Base-by-base conservation (phyloP, 2,888 invertebrate species). In the Orthonevra nobilis region DNA sequence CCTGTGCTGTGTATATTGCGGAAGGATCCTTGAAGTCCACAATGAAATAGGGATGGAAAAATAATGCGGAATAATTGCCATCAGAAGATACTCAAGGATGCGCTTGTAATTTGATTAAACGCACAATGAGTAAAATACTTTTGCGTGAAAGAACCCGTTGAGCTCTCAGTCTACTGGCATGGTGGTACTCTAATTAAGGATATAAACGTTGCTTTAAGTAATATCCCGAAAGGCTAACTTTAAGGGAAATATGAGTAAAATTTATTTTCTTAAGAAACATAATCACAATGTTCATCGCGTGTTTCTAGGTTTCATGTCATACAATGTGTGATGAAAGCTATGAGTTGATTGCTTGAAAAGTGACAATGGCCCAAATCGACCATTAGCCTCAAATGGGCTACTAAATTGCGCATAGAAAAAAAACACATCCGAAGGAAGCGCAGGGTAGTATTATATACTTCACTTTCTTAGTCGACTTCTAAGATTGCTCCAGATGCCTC, bases 21-120 rank as follows among this genome's bases (percentile, higher is more conserved):
- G 54, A 77, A 38, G 44, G 60, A 40, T 66, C 58, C 72, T 66
- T 48, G 46, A 64, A 36, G 58, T 32, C 34, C 26, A 30, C 28
- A 58, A 60, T 48, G 19, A 54, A 54, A 64, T 40, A 34, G 70
- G 72, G 77, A 52, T 54, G 77, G 40, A 40, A 64, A 52, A 72
- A 77, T 77, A 77, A 77, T 72, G 77, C 77, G 64, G 66, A 77
- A 64, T 77, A 77, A 77, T 77, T 77, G 72, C 72, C 72, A 72
- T 72, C 72, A 72, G 52, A 70, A 70, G 72, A 77, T 72, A 77
- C 77, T 77, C 77, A 72, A 77, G 77, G 77, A 77, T 77, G 77
- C 72, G 77, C 77, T 72, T 72, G 77, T 77, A 72, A 77, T 77
- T 77, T 77, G 77, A 77, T 77, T 77, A 72, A 72, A 72, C 64